A percentile compares a stretch with the other conserved stretches of the same genome.
Evolutionary conservation across 2,113 vertebrate species (phyloP).

Genomic region (Camelus dromedarius): DNA sequence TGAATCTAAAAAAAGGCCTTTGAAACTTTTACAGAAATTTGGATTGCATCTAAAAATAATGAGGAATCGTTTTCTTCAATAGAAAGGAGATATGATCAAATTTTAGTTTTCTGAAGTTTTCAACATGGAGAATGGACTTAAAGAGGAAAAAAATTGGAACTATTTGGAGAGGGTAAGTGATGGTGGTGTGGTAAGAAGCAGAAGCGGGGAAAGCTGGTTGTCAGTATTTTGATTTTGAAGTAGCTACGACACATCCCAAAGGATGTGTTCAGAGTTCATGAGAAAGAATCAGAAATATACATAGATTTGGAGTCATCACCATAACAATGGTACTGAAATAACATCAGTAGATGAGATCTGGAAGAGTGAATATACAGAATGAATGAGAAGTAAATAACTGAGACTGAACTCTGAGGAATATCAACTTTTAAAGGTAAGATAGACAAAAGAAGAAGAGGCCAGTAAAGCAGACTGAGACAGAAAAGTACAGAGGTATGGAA

Average conservation of each 20-base stretch:
- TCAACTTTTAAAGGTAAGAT: background rate
- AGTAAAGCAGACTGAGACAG: background rate
- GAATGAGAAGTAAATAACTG: background rate
- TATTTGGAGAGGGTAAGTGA: background rate
- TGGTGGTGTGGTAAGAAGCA: background rate
- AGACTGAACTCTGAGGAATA: background rate
- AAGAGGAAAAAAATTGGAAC: background rate
- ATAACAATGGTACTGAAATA: background rate
- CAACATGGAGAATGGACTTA: background rate
- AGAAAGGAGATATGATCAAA: background rate
- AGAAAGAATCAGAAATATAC: background rate
- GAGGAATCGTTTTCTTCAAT: constrained; percentile 28
- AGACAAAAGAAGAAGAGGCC: background rate
- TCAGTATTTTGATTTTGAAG: background rate
- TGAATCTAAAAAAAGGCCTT: background rate
- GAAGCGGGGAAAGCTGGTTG: background rate
- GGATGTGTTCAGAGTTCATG: background rate
- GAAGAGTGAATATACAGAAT: background rate
- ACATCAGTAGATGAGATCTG: background rate
- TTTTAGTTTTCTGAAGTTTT: constrained; percentile 28
- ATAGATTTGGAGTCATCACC: background rate
- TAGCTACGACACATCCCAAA: background rate
- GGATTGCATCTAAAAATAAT: background rate
- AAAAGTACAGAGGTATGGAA: background rate
- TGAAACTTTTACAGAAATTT: background rate